These are phyloP conservation scores for Procavia capensis DNA, from an alignment of 2,113 vertebrate genomes.

Conservation along the genomic window DNA sequence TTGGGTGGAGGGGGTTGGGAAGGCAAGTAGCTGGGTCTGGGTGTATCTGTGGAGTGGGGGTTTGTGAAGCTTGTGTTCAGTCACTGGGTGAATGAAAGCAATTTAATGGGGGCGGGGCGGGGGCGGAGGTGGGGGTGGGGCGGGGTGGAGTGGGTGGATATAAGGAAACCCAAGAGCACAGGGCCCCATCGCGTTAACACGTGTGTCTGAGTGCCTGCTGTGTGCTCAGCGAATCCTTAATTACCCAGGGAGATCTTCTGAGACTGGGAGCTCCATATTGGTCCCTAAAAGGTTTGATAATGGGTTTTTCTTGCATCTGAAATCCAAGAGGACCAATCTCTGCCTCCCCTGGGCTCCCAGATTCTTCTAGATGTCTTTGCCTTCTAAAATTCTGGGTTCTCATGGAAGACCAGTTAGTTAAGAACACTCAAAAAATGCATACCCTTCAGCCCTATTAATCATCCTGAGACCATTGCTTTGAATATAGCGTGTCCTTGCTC, in stretches of 20 bases:
- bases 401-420: constrained; percentile 42
- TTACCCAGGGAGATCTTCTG: constrained; percentile 56
- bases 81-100: constrained; percentile 41
- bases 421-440: constrained; percentile 33
- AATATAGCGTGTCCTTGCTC: not conserved
- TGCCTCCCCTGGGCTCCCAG: constrained; percentile 32
- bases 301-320: constrained; percentile 61
- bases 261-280: constrained; percentile 56
- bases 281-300: constrained; percentile 66
- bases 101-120: not conserved
- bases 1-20: constrained; percentile 72
- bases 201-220: not conserved
- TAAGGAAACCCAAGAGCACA: not conserved
- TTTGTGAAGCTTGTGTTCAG: constrained; percentile 14
- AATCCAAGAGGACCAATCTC: constrained; percentile 52
- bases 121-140: too few relatives aligned
- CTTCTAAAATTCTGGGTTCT: constrained; percentile 61
- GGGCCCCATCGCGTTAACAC: constrained; percentile 53
- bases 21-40: constrained; percentile 47
- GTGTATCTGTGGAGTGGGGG: not conserved
- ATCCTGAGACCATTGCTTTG: constrained; percentile 22
- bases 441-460: not conserved
- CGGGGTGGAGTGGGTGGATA: too few relatives aligned
- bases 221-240: constrained; percentile 41
- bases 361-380: constrained; percentile 75